A percentile compares a stretch with the other conserved stretches of the same genome.
Conservation (phyloP, 2,113 vertebrate genomes). For the Oryctolagus cuniculus region DNA sequence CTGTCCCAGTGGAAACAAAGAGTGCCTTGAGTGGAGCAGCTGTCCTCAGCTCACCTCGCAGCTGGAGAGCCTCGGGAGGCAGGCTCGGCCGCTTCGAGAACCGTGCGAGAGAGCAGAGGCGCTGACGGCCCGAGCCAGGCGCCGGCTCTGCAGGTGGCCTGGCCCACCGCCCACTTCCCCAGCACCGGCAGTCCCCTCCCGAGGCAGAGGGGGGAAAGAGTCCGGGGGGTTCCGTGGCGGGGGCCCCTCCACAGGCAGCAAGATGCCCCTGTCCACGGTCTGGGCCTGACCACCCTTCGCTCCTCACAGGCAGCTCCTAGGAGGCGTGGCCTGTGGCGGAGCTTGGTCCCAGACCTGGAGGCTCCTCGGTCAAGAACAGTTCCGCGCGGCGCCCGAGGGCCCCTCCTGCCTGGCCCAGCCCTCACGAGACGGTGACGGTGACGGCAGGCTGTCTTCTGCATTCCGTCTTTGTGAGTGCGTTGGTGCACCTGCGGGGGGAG, state of each 20-base stretch:
- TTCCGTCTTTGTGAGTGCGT: fast-evolving
- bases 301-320: background rate
- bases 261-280: background rate
- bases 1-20: conserved; percentile 62
- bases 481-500: too few species aligned
- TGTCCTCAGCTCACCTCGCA: conserved; percentile 77
- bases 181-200: background rate
- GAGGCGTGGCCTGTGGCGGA: background rate
- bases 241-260: too few species aligned
- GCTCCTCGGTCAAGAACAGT: background rate
- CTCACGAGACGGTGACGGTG: fast-evolving
- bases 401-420: fast-evolving
- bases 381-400: fast-evolving
- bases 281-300: background rate
- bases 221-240: background rate
- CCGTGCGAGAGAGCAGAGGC: background rate
- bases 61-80: background rate
- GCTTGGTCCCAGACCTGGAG: background rate
- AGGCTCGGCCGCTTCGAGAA: background rate
- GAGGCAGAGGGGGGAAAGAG: background rate
- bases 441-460: fast-evolving
- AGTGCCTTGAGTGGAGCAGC: conserved; percentile 50
- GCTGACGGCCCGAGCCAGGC: background rate
- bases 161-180: background rate
- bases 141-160: conserved; percentile 57